These are phyloP conservation scores for Vanacampus margaritifer DNA, from an alignment of 2,113 vertebrate species.

Conservation along the genomic window DNA sequence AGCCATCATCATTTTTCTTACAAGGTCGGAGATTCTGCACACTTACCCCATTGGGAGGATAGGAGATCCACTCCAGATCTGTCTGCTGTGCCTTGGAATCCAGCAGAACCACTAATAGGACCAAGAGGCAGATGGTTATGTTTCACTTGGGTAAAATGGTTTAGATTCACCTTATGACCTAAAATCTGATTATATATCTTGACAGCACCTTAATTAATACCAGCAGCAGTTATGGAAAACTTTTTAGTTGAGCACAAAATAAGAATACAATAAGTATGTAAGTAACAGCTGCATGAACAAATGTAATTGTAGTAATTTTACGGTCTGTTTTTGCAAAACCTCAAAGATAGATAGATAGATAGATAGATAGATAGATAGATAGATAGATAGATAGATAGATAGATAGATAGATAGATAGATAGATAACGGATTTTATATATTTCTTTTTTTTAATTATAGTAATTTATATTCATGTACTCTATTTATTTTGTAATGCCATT, in stretches of 20 bases:
- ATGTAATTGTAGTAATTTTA: not conserved
- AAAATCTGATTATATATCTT: constrained; percentile 37
- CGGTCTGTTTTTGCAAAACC: not conserved
- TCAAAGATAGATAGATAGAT: not conserved
- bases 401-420: too few relatives aligned
- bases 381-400: too few relatives aligned
- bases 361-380: not conserved
- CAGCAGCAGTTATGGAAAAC: constrained; percentile 4
- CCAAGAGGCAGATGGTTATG: constrained; percentile 66
- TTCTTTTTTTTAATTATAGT: not conserved
- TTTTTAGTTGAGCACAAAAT: not conserved
- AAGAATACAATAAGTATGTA: not conserved
- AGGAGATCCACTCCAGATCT: constrained; percentile 98
- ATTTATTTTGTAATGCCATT: too few relatives aligned
- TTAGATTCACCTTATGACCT: constrained; percentile 25
- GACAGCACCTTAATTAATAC: constrained; percentile 51
- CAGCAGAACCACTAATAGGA: constrained; percentile 89
- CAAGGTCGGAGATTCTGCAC: constrained; percentile 20
- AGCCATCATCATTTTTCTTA: not conserved
- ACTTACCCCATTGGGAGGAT: constrained; percentile 96
- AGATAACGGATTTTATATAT: too few relatives aligned
- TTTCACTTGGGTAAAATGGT: constrained; percentile 38
- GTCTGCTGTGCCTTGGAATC: constrained; percentile 99
- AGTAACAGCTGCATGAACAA: not conserved
- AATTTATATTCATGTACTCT: not conserved